These are phyloP conservation scores for Aurelia sp. DNA, from an alignment of 30 jellyfish, hydroid and myxozoan genomes.

Conservation along the genomic window DNA sequence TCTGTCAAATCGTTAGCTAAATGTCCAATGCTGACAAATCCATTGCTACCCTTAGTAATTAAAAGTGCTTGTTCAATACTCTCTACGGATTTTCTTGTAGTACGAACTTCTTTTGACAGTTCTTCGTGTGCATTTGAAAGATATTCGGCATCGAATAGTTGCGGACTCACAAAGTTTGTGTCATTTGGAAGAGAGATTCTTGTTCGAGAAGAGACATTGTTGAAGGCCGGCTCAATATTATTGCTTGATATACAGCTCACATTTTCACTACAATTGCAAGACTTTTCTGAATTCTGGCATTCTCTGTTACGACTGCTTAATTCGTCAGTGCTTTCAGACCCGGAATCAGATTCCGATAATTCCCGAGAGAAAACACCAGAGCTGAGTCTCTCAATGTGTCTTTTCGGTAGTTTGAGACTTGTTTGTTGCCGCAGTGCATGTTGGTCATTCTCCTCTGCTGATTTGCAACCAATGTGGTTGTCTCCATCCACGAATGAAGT, in stretches of 20 bases:
- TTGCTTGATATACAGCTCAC: not conserved
- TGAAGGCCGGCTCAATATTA: not conserved
- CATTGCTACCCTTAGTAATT: constrained; percentile 21
- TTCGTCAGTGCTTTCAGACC: not conserved
- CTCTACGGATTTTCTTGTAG: constrained; percentile 32
- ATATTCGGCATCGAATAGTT: not conserved
- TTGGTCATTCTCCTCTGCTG: not conserved
- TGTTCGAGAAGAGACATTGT: not conserved
- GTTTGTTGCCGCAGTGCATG: not conserved
- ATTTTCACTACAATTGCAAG: not conserved
- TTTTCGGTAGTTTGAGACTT: constrained; percentile 17
- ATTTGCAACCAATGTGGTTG: not conserved
- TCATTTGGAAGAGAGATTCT: constrained; percentile 4
- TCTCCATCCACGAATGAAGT: constrained; percentile 17
- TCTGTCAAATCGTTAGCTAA: constrained; percentile 50
- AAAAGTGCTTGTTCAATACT: constrained; percentile 31
- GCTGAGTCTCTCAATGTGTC: constrained; percentile 31
- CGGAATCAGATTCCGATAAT: not conserved
- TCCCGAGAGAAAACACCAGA: constrained; percentile 58
- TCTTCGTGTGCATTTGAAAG: constrained; percentile 35
- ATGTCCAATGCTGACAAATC: constrained; percentile 12
- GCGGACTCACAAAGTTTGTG: not conserved
- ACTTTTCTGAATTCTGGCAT: not conserved
- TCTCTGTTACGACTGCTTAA: not conserved
- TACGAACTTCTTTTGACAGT: constrained; percentile 17